phyloP scores from a whole-genome alignment of 1,140 invertebrate species.

The Lasaia peninsularis region DNA sequence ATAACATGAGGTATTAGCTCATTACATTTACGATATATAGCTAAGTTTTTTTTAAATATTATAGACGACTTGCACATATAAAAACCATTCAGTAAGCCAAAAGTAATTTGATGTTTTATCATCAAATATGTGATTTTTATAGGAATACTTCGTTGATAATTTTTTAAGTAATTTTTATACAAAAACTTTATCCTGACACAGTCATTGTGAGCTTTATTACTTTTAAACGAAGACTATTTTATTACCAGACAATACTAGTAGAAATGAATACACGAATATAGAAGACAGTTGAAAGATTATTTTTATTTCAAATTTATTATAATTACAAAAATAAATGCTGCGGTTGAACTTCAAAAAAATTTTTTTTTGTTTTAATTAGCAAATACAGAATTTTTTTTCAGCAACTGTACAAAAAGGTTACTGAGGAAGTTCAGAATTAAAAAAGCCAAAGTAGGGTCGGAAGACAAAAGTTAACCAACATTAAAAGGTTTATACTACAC shows the following conservation, averaged over 20 bases:
- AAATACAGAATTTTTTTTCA: no score
- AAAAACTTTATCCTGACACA: neutral
- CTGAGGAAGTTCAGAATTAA: neutral
- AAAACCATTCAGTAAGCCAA: constrained; percentile 52
- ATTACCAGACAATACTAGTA: neutral
- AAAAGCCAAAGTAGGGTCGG: neutral
- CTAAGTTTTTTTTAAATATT: constrained; percentile 39
- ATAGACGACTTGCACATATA: constrained; percentile 50
- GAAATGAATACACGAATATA: neutral
- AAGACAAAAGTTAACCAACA: constrained; percentile 7
- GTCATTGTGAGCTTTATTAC: neutral
- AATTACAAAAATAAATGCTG: no score
- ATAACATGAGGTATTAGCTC: constrained; percentile 48
- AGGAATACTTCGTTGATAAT: constrained; percentile 63
- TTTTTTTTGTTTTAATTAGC: no score
- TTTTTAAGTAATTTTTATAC: constrained; percentile 33
- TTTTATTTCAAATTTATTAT: no score
- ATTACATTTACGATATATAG: constrained; percentile 54
- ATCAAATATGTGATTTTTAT: constrained; percentile 61
- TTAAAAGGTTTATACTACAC: constrained; percentile 1
- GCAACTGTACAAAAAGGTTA: neutral
- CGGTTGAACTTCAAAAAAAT: neutral
- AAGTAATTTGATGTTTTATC: constrained; percentile 54
- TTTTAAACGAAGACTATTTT: neutral
- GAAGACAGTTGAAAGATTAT: neutral